phyloP scores from a whole-genome alignment of 2,888 invertebrate species.

The Nasonia oneida region DNA sequence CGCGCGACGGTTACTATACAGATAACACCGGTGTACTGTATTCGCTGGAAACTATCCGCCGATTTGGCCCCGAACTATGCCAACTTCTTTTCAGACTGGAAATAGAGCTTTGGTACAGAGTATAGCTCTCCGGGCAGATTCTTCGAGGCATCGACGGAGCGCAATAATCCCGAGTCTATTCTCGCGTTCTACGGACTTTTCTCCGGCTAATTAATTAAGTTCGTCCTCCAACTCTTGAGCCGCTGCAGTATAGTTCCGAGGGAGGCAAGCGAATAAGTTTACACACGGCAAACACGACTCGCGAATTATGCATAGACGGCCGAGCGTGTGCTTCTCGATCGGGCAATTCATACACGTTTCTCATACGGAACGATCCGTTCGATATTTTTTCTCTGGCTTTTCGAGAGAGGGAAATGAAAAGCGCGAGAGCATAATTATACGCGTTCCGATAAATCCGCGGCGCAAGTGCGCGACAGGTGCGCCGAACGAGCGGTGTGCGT shows the following conservation, averaged over 20 bases:
- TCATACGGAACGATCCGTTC: not conserved
- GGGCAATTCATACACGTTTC: not conserved
- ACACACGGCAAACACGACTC: not conserved
- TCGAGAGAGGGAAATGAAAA: not conserved
- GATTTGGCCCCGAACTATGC: too few species aligned
- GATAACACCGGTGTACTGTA: too few species aligned
- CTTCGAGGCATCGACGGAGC: too few species aligned
- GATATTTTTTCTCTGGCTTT: not conserved
- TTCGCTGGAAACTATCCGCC: too few species aligned
- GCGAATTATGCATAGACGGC: not conserved
- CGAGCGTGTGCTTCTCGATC: not conserved
- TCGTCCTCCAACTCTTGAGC: not conserved
- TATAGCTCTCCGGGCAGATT: too few species aligned
- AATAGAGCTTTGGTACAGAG: too few species aligned
- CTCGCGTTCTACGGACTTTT: too few species aligned
- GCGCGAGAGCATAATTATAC: not conserved
- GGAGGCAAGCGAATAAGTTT: not conserved
- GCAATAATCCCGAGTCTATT: too few species aligned
- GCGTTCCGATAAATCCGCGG: not conserved
- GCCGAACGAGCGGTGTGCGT: not conserved
- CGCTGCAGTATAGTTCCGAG: not conserved
- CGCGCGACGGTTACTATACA: too few species aligned
- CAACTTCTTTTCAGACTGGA: too few species aligned
- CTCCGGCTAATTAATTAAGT: not conserved
- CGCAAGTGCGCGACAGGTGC: not conserved